phyloP scores from a whole-genome alignment of 2,113 vertebrate genomes.

The Lophura nycthemera region DNA sequence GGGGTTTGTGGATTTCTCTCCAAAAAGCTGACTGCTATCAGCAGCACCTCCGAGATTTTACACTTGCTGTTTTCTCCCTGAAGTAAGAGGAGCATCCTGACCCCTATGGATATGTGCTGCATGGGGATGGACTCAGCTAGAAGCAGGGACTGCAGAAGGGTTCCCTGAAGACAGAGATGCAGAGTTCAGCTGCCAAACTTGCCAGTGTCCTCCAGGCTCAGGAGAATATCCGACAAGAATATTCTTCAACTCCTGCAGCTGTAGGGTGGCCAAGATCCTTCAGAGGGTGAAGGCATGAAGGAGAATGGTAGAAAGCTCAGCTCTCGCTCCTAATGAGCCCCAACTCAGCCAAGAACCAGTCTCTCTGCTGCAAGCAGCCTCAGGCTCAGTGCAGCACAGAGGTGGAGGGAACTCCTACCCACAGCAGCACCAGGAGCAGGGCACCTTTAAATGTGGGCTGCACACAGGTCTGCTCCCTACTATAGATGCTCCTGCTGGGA shows the following conservation, averaged over 20 bases:
- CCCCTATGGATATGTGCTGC: rapidly evolving
- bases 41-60: neutral
- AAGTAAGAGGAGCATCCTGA: neutral
- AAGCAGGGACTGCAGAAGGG: neutral
- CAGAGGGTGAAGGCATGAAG: neutral
- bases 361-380: neutral
- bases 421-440: neutral
- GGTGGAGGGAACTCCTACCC: neutral
- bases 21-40: neutral
- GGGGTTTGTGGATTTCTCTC: neutral
- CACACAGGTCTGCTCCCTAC: neutral
- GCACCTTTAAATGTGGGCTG: neutral
- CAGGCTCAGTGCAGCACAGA: rapidly evolving
- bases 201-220: neutral
- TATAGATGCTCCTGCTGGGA: neutral
- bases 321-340: neutral
- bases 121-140: rapidly evolving
- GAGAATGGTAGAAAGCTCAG: rapidly evolving
- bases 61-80: rapidly evolving
- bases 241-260: neutral
- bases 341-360: neutral
- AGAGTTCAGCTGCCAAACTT: neutral
- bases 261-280: neutral
- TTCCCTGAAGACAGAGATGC: neutral
- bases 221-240: neutral